Base-by-base conservation (phyloP, 2,888 invertebrate species). In the Heliconius ismenius region DNA sequence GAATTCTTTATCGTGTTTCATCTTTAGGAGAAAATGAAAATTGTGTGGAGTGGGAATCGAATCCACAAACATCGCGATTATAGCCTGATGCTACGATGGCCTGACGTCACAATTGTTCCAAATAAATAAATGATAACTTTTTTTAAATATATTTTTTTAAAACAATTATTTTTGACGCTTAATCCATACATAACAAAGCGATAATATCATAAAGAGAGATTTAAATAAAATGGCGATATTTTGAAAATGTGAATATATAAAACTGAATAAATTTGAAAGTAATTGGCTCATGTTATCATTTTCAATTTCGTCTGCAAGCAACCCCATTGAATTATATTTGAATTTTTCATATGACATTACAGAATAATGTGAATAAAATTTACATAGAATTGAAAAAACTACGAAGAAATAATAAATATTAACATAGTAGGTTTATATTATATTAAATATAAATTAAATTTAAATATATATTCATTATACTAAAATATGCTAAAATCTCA, bases 401-500 rank as follows among this genome's bases (percentile, higher is more conserved):
- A 58, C 39, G 24, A 24, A 39, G 39, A 2, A 15, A 15, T 67
- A 11, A 21, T 39, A 65, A 36, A 36, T 15, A 39, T 24, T 39
- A 67, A 7, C 15, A 67, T 39, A 67, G 39, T 39, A 13, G n/a
- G 36, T 65, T 15, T 4, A n/a, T 1, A 36, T 18, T 26, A 11
- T 10, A 62, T 62, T 13, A 24, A 32, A 32, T 7, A 7, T 32
- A 32, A 32, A 32, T 32, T 32, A 32, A 32, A 32, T 32, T 32
- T 32, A 32, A 32, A 32, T 32, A 32, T 28, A 13, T 32, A 28
- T 32, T 58, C 32, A 32, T 58, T 58, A n/a, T 36, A 32, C 15
- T n/a, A 58, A 70, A 70, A 70, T 70, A 58, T 58, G 58, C 58
- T 58, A 36, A 58, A 70, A 70, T 70, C 70, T 70, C 70, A 70